Conservation (phyloP, 2,888 invertebrate genomes). For the Ophioninae sp. region DNA sequence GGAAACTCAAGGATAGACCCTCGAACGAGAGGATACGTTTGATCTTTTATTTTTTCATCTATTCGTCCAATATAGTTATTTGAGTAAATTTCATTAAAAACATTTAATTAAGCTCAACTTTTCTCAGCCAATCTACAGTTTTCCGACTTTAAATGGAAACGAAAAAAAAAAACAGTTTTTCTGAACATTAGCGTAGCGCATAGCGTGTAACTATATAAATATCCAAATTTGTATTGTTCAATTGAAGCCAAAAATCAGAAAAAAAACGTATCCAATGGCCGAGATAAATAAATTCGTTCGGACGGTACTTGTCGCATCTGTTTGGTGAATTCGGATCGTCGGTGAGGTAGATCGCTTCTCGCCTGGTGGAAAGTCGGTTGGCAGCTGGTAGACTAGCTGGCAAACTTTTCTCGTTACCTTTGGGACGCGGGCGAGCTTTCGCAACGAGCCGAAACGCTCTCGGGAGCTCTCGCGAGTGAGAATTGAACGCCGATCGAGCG, state of each 20-base stretch:
- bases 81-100: no score
- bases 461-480: not conserved
- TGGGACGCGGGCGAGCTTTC: constrained; percentile 22
- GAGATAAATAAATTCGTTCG: not conserved
- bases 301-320: not conserved
- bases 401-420: not conserved
- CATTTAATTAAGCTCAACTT: no score
- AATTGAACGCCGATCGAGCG: constrained; percentile 51
- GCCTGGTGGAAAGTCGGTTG: not conserved
- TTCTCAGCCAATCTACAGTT: no score
- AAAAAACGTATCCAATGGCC: not conserved
- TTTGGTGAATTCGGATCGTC: constrained; percentile 27
- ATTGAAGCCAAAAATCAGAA: not conserved
- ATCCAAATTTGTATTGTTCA: not conserved
- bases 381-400: constrained; percentile 55
- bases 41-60: no score
- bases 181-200: no score
- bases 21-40: no score
- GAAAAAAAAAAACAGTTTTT: no score
- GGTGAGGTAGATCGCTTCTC: constrained; percentile 46
- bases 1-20: not conserved
- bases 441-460: constrained; percentile 10
- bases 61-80: no score
- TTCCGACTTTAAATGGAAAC: no score
- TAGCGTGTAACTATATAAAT: no score